Evolutionary conservation across 2,113 vertebrate genomes (phyloP), one percentile per base, ranked within the genome.

Genomic region (Polyodon spathula): DNA sequence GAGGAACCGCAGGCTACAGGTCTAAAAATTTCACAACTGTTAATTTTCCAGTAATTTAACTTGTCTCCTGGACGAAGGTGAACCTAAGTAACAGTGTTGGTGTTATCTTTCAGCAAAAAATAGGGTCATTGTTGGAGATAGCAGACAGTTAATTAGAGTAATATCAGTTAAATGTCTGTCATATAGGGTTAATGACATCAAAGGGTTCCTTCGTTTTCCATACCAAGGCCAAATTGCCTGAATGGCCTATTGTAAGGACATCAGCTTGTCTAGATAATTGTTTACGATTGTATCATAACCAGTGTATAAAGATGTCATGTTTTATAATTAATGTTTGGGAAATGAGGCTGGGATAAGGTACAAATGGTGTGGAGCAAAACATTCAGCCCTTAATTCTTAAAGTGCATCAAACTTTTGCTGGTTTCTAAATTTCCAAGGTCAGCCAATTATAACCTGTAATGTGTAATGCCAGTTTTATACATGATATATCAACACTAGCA

Each of bases 1-100:
- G 57, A 69, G 71, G 67, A 72, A 73, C 67, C 56, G 71, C 70
- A 67, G 61, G 66, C 74, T 73, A 68, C 55, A 74, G 75, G 73
- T 77, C 77, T 76, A 73, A 78, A 76, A 63, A 82, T 79, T 88
- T 87, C 81, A 81, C 78, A 86, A 84, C 82, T 90, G 72, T 88
- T 89, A 82, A 88, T 88, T 88, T 88, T 81, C 81, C 76, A 71
- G 63, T 80, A 76, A 83, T 86, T 66, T 61, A 69, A 76, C 84
- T 84, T 78, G 69, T 88, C 82, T 79, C 55, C 46, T 14, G 85
- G 83, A 75, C 78, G 86, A 74, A 84, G 84, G 82, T 77, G 76
- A 87, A 83, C 70, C 65, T 0, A 14, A 81, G 79, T 79, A 60
- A 43, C 72, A 66, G 57, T 67, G 72, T 72, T 78, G 68, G 66